Evolutionary conservation across 2,888 invertebrate species (phyloP), one percentile per base, ranked within the genome.

Genomic region (Mayetiola destructor): DNA sequence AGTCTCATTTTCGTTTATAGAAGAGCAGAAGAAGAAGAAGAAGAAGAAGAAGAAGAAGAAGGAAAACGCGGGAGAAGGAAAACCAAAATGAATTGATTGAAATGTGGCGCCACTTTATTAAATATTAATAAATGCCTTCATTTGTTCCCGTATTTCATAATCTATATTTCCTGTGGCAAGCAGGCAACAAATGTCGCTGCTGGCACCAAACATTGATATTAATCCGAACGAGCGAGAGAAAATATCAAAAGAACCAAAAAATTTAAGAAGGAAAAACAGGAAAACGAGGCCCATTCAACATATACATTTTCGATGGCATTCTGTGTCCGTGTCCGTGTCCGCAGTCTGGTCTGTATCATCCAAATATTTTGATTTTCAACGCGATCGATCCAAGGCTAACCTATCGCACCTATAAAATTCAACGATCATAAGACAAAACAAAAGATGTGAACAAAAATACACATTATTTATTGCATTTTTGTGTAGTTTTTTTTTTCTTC

Each of bases 31-130:
- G n/a, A n/a, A n/a, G n/a, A n/a, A n/a, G n/a, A n/a, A n/a, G n/a
- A n/a, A n/a, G n/a, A n/a, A n/a, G n/a, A n/a, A n/a, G n/a, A n/a
- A n/a, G n/a, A n/a, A n/a, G n/a, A n/a, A n/a, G n/a, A n/a, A n/a
- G n/a, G n/a, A n/a, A n/a, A n/a, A n/a, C n/a, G n/a, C n/a, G n/a
- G n/a, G n/a, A n/a, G n/a, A n/a, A n/a, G n/a, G n/a, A n/a, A n/a
- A n/a, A n/a, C n/a, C n/a, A n/a, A n/a, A n/a, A n/a, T 48, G 27
- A 27, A 16, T 16, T 48, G 48, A 48, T 48, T 48, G 48, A 48
- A 48, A 27, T 27, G n/a, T 48, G 48, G 48, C 48, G 48, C 48
- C 48, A 48, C 48, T 48, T 48, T 48, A 48, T 48, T 48, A 48
- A 48, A 48, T 48, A 48, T 48, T 48, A 48, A 48, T 48, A 48